phyloP scores from a whole-genome alignment of 2,113 vertebrate species.

The Elephantulus edwardii region DNA sequence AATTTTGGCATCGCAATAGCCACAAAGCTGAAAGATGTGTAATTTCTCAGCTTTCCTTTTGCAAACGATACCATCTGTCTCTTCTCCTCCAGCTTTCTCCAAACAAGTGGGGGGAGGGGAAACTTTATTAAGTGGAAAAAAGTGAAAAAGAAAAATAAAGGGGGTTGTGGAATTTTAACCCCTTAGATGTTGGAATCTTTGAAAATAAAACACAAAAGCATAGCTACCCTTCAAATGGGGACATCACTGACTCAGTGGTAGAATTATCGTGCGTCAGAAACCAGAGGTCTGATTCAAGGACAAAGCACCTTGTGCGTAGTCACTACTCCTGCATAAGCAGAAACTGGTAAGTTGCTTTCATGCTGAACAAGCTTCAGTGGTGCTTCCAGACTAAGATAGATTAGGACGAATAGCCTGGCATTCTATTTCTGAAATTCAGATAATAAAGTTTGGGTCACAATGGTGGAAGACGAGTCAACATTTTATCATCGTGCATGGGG shows the following conservation, averaged over 20 bases:
- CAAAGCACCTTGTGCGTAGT: not conserved
- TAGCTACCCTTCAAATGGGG: not conserved
- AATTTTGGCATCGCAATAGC: slow-evolving; percentile 73
- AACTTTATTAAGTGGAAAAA: slow-evolving; percentile 48
- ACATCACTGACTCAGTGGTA: not conserved
- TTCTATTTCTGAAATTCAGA: not conserved
- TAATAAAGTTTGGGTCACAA: not conserved
- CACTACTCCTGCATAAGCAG: not conserved
- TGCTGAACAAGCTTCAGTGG: not conserved
- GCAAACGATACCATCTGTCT: slow-evolving; percentile 71
- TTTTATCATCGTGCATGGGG: not conserved
- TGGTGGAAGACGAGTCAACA: not conserved
- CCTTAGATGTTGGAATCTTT: not conserved
- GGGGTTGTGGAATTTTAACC: slow-evolving; percentile 42
- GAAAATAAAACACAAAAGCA: not conserved
- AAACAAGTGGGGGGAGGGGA: slow-evolving; percentile 39
- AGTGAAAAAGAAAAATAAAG: not conserved
- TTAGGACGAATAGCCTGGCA: not conserved
- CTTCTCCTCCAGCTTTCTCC: not conserved
- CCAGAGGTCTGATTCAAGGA: not conserved
- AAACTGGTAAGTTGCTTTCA: not conserved
- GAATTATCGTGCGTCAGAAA: not conserved
- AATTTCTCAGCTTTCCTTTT: slow-evolving; percentile 76
- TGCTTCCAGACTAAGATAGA: not conserved
- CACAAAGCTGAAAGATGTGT: slow-evolving; percentile 69